Conservation (phyloP, 2,113 vertebrate genomes). For the Donacobius atricapilla region DNA sequence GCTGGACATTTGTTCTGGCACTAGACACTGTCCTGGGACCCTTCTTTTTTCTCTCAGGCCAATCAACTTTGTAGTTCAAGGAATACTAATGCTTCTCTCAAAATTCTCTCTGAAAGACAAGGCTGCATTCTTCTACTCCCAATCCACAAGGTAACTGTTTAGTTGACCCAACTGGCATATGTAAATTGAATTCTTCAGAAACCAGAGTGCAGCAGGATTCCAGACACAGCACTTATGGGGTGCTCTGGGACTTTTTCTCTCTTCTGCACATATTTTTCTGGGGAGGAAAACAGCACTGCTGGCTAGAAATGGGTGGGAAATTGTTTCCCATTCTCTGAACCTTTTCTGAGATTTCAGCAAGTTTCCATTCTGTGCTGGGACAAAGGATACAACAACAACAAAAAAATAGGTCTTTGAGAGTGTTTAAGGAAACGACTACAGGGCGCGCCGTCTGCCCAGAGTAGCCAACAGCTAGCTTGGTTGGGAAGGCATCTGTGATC, state of each 20-base stretch:
- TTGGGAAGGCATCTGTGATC: neutral
- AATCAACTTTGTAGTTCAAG: slow-evolving; percentile 64
- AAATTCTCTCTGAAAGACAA: slow-evolving; percentile 72
- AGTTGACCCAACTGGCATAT: slow-evolving; percentile 51
- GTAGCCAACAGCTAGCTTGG: neutral
- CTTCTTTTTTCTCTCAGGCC: slow-evolving; percentile 48
- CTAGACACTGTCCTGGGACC: slow-evolving; percentile 72
- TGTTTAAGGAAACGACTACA: neutral
- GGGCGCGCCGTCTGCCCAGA: neutral
- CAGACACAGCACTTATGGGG: slow-evolving; percentile 34
- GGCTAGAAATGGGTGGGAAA: slow-evolving; percentile 61
- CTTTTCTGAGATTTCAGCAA: slow-evolving; percentile 51
- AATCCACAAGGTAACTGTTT: slow-evolving; percentile 62
- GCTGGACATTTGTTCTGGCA: slow-evolving; percentile 81
- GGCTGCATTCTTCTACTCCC: slow-evolving; percentile 66
- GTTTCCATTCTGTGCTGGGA: slow-evolving; percentile 44
- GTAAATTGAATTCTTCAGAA: slow-evolving; percentile 67
- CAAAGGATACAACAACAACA: slow-evolving; percentile 37
- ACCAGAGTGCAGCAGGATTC: slow-evolving; percentile 35
- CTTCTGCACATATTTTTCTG: slow-evolving; percentile 42
- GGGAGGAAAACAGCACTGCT: slow-evolving; percentile 34
- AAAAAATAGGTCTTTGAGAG: neutral
- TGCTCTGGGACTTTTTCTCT: slow-evolving; percentile 38
- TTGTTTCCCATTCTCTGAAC: slow-evolving; percentile 19
- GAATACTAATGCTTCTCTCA: slow-evolving; percentile 62